A percentile compares a stretch with the other conserved stretches of the same genome.
phyloP scores from a whole-genome alignment of 2,797 vertebrate species.

The Eidolon dupreanum region DNA sequence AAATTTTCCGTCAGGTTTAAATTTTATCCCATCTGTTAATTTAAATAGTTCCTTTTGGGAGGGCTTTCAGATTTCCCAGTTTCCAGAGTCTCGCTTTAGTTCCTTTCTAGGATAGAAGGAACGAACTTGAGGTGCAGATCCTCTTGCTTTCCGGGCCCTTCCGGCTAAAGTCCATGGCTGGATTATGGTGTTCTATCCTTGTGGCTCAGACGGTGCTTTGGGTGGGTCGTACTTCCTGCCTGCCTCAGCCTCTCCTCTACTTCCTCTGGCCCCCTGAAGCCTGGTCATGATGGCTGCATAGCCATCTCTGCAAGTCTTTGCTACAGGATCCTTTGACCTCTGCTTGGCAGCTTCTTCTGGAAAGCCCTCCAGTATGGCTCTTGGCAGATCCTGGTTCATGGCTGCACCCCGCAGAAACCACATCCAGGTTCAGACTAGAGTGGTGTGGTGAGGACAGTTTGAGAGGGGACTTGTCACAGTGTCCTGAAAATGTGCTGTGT shows the following conservation, averaged over 20 bases:
- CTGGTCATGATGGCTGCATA: background rate
- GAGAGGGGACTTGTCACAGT: background rate
- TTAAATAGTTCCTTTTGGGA: background rate
- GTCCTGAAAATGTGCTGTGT: too few species aligned
- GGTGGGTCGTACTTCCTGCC: background rate
- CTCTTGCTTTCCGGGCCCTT: background rate
- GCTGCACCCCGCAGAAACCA: background rate
- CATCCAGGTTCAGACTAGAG: background rate
- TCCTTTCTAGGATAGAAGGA: background rate
- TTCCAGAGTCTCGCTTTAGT: background rate
- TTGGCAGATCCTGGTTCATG: background rate
- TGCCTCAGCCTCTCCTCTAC: background rate
- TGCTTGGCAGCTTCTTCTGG: background rate
- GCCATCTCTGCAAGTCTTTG: background rate
- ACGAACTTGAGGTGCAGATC: background rate
- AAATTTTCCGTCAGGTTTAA: background rate
- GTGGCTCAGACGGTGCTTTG: background rate
- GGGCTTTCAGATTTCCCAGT: background rate
- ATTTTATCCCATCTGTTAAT: background rate
- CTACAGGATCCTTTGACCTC: background rate
- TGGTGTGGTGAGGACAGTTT: background rate
- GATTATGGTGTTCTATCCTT: background rate
- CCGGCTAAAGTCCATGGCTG: background rate
- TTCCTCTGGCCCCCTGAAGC: background rate
- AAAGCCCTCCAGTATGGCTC: background rate